phyloP scores from a whole-genome alignment of 2,113 vertebrate species.

The Pionites leucogaster region DNA sequence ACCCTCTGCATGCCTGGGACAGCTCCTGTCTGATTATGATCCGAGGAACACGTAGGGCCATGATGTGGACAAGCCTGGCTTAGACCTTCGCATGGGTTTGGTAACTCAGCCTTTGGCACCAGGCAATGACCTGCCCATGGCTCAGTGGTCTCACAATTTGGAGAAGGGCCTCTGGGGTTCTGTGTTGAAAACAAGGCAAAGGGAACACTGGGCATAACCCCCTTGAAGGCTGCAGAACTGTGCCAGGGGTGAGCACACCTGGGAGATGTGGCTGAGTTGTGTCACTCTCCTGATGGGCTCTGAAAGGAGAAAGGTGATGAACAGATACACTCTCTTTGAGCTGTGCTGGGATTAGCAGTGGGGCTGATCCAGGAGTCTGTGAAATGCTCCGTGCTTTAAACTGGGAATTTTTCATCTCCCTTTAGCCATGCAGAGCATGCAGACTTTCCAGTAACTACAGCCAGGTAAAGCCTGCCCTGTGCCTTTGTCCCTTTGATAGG shows the following conservation, averaged over 20 bases:
- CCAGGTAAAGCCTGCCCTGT: rapidly evolving
- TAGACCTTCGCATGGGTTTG: not conserved
- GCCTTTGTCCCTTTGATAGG: rapidly evolving
- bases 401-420: not conserved
- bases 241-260: not conserved
- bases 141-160: not conserved
- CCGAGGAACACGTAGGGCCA: rapidly evolving
- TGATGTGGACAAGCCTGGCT: not conserved
- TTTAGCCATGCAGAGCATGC: not conserved
- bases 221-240: not conserved
- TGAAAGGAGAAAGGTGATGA: not conserved
- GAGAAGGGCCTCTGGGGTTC: not conserved
- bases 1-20: not conserved
- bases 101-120: not conserved
- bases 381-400: not conserved
- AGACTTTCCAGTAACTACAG: not conserved
- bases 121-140: not conserved
- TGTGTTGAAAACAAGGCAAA: not conserved
- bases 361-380: not conserved
- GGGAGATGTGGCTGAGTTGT: not conserved
- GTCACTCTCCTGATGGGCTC: not conserved
- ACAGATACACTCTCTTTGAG: not conserved
- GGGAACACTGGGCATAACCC: rapidly evolving
- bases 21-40: not conserved
- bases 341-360: not conserved